Conservation (phyloP, 2,888 invertebrate genomes). For the Polia nebulosa region DNA sequence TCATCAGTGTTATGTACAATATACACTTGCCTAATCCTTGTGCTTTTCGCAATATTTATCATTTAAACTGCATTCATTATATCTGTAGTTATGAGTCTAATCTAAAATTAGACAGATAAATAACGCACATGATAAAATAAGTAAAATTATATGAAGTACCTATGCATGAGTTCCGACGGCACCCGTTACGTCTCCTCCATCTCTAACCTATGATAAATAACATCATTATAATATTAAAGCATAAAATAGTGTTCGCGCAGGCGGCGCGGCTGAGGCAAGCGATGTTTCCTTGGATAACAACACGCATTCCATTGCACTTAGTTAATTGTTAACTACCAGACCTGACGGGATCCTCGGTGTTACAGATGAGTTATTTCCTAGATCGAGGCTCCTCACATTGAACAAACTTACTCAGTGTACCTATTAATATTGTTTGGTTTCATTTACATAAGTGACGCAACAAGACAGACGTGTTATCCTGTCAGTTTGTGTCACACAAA, state of each 20-base stretch:
- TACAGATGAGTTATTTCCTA: background rate
- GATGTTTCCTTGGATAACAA: conserved; percentile 31
- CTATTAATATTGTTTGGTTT: background rate
- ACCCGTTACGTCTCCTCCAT: background rate
- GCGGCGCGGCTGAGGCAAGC: conserved; percentile 15
- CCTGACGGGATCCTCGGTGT: background rate
- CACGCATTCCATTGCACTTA: background rate
- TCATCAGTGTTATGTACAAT: background rate
- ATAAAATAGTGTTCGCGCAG: background rate
- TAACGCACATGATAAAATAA: no score
- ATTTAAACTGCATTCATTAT: background rate
- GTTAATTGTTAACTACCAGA: background rate
- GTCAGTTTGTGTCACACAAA: background rate
- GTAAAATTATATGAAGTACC: background rate
- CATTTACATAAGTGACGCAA: background rate
- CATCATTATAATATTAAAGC: background rate
- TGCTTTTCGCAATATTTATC: background rate
- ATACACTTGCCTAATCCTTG: background rate
- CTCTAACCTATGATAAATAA: no score
- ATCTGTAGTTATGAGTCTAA: background rate
- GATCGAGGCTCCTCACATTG: background rate
- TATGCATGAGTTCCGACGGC: no score
- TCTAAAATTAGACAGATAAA: background rate
- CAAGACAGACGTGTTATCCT: background rate
- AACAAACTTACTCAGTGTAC: background rate